Conservation (phyloP, 2,797 vertebrate species). For the Kryptopterus vitreolus region DNA sequence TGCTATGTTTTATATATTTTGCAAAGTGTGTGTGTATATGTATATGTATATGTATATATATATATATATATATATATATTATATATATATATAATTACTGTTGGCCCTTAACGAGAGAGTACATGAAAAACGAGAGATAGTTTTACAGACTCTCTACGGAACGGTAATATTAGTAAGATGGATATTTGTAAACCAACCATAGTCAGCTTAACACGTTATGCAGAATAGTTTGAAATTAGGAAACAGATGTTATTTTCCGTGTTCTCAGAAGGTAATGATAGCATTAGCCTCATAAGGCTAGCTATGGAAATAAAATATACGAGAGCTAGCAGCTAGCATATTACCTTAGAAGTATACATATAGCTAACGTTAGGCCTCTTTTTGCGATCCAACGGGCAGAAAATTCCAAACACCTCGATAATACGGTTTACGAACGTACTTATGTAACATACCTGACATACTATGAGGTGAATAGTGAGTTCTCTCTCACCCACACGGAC, state of each 20-base stretch:
- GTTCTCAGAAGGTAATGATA: not conserved
- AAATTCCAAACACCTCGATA: not conserved
- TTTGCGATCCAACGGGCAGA: not conserved
- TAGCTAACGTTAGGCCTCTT: not conserved
- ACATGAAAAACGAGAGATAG: not conserved
- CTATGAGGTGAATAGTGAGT: slow-evolving; percentile 35
- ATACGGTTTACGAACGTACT: not conserved
- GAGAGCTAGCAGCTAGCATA: not conserved
- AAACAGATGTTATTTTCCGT: not conserved
- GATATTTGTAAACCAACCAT: not conserved
- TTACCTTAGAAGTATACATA: not conserved
- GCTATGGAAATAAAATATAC: not conserved
- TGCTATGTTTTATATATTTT: no score
- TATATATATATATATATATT: no score
- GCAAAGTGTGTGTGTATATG: no score
- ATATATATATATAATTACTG: no score
- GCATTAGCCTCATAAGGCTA: not conserved
- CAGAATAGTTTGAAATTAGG: not conserved
- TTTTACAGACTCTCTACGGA: not conserved
- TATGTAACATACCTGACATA: slow-evolving; percentile 54
- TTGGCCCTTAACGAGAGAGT: no score
- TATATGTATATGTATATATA: no score
- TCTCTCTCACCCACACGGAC: slow-evolving; percentile 24
- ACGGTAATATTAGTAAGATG: not conserved
- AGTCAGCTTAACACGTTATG: not conserved